These are phyloP conservation scores for Bettongia penicillata DNA, from an alignment of 2,113 vertebrate genomes.

Conservation along the genomic window DNA sequence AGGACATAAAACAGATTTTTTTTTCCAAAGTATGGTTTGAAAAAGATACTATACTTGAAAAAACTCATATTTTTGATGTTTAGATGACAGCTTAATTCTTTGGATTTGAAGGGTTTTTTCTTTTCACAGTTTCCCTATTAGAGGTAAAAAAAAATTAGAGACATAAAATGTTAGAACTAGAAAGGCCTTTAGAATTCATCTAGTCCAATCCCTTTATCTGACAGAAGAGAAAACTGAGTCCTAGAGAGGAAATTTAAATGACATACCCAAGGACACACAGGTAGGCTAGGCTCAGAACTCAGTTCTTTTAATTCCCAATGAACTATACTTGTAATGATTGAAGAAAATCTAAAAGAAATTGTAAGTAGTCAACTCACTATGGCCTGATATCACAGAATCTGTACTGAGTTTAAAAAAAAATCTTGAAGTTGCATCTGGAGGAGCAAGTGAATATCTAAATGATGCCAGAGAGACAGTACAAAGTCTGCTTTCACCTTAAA, in stretches of 20 bases:
- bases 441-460: slow-evolving; percentile 5
- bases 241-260: not conserved
- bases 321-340: not conserved
- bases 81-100: not conserved
- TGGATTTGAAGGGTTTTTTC: not conserved
- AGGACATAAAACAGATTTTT: not conserved
- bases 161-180: not conserved
- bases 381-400: not conserved
- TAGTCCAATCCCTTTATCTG: not conserved
- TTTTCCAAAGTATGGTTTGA: not conserved
- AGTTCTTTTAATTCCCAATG: not conserved
- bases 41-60: not conserved
- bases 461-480: not conserved
- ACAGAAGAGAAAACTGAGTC: not conserved
- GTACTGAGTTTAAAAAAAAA: not conserved
- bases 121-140: not conserved
- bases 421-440: slow-evolving; percentile 17
- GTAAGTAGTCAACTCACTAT: slow-evolving; percentile 36
- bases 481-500: not conserved
- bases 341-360: slow-evolving; percentile 28
- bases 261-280: not conserved
- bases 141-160: not conserved
- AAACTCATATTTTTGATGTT: not conserved
- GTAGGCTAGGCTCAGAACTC: not conserved
- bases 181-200: not conserved